Evolutionary conservation across 2,888 invertebrate genomes (phyloP).

Genomic region (Caenorhabditis zanzibari): DNA sequence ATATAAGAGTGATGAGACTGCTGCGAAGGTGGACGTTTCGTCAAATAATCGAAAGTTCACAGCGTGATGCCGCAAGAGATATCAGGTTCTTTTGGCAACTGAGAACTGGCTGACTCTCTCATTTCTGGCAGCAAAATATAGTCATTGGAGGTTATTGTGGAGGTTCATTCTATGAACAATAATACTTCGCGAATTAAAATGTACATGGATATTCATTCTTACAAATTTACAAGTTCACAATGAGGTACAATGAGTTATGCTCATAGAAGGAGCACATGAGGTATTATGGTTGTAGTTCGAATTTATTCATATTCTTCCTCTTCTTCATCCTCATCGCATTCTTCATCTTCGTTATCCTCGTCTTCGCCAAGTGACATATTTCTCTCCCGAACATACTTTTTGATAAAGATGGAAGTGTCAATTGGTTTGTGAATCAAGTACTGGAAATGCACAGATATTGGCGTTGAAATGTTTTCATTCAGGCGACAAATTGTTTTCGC

Average conservation of each 20-base stretch:
- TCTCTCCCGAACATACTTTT: conserved; percentile 13
- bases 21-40: conserved; percentile 33
- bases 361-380: not conserved
- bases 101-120: conserved; percentile 46
- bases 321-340: conserved; percentile 3
- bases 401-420: not conserved
- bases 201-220: not conserved
- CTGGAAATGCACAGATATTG: conserved; percentile 69
- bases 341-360: not conserved
- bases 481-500: conserved; percentile 59
- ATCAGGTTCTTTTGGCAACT: conserved; percentile 51
- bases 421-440: conserved; percentile 57
- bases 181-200: not conserved
- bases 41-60: conserved; percentile 54
- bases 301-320: not conserved
- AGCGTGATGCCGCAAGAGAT: conserved; percentile 47
- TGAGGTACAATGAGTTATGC: not conserved
- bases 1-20: conserved; percentile 25
- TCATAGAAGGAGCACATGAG: not conserved
- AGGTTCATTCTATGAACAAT: conserved; percentile 31
- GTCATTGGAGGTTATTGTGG: conserved; percentile 27
- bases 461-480: conserved; percentile 43
- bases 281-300: not conserved
- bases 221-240: not conserved
- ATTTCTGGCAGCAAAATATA: conserved; percentile 25